A percentile compares a stretch with the other conserved stretches of the same genome.
phyloP scores from a whole-genome alignment of 2,888 invertebrate species.

The Chrysina gloriosa region DNA sequence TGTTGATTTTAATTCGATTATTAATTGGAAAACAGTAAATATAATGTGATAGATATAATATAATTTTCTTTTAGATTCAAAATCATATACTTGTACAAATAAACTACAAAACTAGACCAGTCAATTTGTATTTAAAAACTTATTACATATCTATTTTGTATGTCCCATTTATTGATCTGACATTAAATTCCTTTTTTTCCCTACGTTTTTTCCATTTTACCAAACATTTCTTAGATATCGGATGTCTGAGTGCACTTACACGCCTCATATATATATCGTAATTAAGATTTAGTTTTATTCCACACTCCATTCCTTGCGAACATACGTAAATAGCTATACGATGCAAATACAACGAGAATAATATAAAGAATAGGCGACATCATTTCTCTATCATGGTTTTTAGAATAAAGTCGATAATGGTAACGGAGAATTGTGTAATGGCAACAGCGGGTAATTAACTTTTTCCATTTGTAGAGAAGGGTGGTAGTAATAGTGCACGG shows the following conservation, averaged over 20 bases:
- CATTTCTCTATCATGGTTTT: conserved; percentile 24
- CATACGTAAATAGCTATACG: neutral
- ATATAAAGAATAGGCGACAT: conserved; percentile 15
- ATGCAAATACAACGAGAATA: neutral
- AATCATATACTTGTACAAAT: no score
- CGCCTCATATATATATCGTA: no score
- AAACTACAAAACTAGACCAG: no score
- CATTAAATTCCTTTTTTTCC: neutral
- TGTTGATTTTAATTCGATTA: no score
- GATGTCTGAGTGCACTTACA: neutral
- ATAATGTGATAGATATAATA: no score
- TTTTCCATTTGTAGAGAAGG: conserved; percentile 28
- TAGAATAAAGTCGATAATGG: conserved; percentile 29
- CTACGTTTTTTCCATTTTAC: neutral
- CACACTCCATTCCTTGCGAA: no score
- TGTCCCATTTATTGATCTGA: neutral
- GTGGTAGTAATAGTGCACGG: conserved; percentile 27
- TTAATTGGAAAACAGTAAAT: no score
- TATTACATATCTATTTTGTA: no score
- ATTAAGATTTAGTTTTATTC: no score
- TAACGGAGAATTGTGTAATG: conserved; percentile 34
- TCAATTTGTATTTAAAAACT: no score
- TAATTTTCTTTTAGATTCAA: no score
- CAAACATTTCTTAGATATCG: neutral
- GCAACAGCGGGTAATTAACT: conserved; percentile 37